Conservation (phyloP, 2,888 invertebrate species). For the Agapetus fuscipes region DNA sequence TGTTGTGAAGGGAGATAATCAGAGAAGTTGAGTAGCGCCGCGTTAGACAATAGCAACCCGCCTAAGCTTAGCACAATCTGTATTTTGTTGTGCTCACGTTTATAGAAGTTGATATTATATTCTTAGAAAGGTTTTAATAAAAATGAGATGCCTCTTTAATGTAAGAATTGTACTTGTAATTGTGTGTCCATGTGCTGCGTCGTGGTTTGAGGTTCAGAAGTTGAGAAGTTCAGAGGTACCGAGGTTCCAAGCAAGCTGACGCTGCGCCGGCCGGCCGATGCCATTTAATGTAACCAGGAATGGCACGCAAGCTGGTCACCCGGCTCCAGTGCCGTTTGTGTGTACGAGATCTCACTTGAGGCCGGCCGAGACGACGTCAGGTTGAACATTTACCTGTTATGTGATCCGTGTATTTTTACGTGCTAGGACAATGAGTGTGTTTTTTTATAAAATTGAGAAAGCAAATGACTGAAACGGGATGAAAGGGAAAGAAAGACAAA, state of each 20-base stretch:
- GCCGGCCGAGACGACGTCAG: constrained; percentile 6
- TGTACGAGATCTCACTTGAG: constrained; percentile 14
- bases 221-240: too few species aligned
- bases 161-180: constrained; percentile 24
- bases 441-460: constrained; percentile 14
- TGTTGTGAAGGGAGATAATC: too few species aligned
- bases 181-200: constrained; percentile 46
- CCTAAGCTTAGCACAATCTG: too few species aligned
- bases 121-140: constrained; percentile 15
- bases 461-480: constrained; percentile 18
- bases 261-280: constrained; percentile 9
- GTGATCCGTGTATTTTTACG: constrained; percentile 21
- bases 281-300: constrained; percentile 11
- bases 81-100: too few species aligned
- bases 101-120: constrained; percentile 14
- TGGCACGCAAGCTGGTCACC: neutral
- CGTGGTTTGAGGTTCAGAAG: too few species aligned
- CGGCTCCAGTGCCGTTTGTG: constrained; percentile 2
- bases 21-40: too few species aligned
- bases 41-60: too few species aligned
- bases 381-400: constrained; percentile 15
- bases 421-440: constrained; percentile 22
- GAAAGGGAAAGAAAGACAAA: constrained; percentile 14
- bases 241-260: too few species aligned
- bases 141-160: constrained; percentile 16